These are phyloP conservation scores for Formica exsecta DNA, from an alignment of 1,140 invertebrate species.

Conservation along the genomic window DNA sequence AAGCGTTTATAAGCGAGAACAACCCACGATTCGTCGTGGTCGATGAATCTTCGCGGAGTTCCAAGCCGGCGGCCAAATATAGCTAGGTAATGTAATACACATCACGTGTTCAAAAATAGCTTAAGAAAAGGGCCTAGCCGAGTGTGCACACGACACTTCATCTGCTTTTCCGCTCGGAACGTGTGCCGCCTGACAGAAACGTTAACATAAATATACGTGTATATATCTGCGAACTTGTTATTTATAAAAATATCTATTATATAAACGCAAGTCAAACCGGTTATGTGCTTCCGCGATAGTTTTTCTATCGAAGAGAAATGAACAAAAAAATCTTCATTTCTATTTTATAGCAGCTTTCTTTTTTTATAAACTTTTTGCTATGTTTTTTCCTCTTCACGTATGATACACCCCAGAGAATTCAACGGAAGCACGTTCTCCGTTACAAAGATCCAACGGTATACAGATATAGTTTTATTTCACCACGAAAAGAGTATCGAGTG, in stretches of 20 bases:
- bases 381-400: neutral
- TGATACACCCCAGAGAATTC: constrained; percentile 13
- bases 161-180: constrained; percentile 53
- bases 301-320: neutral
- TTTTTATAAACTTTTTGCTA: neutral
- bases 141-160: constrained; percentile 84
- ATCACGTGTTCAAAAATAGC: constrained; percentile 85
- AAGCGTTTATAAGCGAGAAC: constrained; percentile 1
- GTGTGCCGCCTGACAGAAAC: constrained; percentile 48
- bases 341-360: neutral
- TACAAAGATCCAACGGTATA: neutral
- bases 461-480: neutral
- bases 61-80: constrained; percentile 82
- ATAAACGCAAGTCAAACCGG: neutral
- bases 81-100: constrained; percentile 86
- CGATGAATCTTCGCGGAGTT: constrained; percentile 71
- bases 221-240: neutral
- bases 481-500: constrained; percentile 7
- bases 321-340: constrained; percentile 10
- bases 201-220: constrained; percentile 58
- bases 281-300: neutral
- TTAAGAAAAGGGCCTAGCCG: constrained; percentile 80
- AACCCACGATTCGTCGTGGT: constrained; percentile 4
- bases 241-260: constrained; percentile 9
- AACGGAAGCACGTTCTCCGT: constrained; percentile 1